A percentile compares a stretch with the other conserved stretches of the same genome.
Conservation (phyloP, 1,140 invertebrate species). For the Bombus confusus region DNA sequence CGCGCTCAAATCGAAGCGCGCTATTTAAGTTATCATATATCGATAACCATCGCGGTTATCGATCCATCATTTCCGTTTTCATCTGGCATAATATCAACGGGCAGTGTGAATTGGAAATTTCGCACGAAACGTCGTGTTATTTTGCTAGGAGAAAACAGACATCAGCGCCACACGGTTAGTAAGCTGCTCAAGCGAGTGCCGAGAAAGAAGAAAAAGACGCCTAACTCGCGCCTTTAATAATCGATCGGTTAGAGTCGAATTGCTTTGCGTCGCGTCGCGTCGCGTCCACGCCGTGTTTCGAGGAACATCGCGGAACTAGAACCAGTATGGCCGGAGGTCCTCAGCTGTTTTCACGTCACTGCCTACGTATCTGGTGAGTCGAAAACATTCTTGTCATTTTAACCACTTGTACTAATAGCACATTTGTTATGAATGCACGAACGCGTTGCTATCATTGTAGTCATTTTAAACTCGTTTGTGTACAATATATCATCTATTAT, state of each 20-base stretch:
- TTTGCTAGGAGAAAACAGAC: background rate
- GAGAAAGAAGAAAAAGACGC: slow-evolving; percentile 44
- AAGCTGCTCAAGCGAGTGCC: slow-evolving; percentile 26
- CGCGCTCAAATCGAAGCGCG: background rate
- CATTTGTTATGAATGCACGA: slow-evolving; percentile 10
- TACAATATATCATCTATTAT: background rate
- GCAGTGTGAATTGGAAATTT: background rate
- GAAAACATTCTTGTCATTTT: slow-evolving; percentile 32
- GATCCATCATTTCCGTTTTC: background rate
- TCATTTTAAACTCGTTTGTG: background rate
- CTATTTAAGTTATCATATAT: slow-evolving; percentile 19
- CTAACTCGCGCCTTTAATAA: slow-evolving; percentile 40
- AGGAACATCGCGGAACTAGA: slow-evolving; percentile 65
- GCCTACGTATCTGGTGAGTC: slow-evolving; percentile 76
- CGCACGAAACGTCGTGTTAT: background rate
- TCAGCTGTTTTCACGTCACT: slow-evolving; percentile 78
- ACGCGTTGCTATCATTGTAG: background rate
- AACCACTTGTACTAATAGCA: slow-evolving; percentile 1
- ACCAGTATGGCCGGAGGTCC: slow-evolving; percentile 76
- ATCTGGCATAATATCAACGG: background rate
- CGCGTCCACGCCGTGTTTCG: slow-evolving; percentile 42
- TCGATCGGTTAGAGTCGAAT: slow-evolving; percentile 55
- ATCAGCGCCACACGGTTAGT: slow-evolving; percentile 16
- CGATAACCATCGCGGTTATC: slow-evolving; percentile 25
- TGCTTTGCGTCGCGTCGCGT: slow-evolving; percentile 57